Base-by-base conservation (phyloP, 1,140 invertebrate species). In the Venturia canescens region DNA sequence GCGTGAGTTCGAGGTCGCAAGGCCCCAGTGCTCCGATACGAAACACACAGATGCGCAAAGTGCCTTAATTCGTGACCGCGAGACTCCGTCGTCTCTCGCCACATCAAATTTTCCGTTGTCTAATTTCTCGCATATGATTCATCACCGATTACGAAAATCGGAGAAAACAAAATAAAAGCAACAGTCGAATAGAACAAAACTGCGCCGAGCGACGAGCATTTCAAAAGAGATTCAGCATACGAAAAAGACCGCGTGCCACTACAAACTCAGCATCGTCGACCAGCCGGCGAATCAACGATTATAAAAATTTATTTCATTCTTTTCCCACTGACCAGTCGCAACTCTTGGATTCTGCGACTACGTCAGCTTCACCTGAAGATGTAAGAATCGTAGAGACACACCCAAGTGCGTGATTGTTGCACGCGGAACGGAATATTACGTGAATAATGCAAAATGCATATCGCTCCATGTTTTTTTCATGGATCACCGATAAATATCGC, bases 1-100 rank as follows among this genome's bases (percentile, higher is more conserved):
- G 2, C 16, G 60, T n/a, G 60, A 63, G 60, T 63, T 63, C 60
- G 60, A 63, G 60, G 60, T 63, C 60, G 60, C 60, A 27, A 2
- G 60, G 21, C 60, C 60, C 60, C 23, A 26, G 60, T 63, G 21
- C 23, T 63, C 60, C n/a, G 23, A 26, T 23, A 26, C 60, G 1
- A 23, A 26, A 63, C 60, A 11, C 3, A 26, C 27, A n/a, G 38
- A 44, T 44, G 13, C 13, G 13, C 38, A 44, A 23, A 63, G 23
- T 11, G 27, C 27, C 9, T 27, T 23, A 0, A 57, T n/a, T 5
- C 18, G 18, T 57, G 1, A 63, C 23, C 2, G 11, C 1, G 23
- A 63, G n/a, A 23, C 13, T 23, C 23, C 11, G 60, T 63, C 1
- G 23, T 53, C 50, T 53, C n/a, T 53, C 50, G n/a, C 50, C n/a